These are phyloP conservation scores for Acromyrmex charruanus DNA, from an alignment of 1,140 invertebrate species.

Conservation along the genomic window DNA sequence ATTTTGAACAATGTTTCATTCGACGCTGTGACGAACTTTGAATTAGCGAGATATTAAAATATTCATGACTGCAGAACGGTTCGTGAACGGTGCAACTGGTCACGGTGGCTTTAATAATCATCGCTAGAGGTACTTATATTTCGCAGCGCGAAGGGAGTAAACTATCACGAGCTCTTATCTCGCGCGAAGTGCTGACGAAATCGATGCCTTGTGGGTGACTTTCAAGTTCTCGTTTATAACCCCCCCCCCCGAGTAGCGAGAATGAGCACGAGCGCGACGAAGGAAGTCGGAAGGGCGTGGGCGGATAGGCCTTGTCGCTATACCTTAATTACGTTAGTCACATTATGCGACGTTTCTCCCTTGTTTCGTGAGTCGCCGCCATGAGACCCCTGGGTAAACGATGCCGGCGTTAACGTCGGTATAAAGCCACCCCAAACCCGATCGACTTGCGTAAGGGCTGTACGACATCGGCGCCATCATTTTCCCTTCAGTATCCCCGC, in stretches of 20 bases:
- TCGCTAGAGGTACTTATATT: neutral
- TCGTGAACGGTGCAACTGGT: neutral
- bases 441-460: conserved; percentile 28
- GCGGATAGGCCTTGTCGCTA: conserved; percentile 47
- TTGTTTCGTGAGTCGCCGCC: conserved; percentile 68
- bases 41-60: neutral
- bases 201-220: conserved; percentile 42
- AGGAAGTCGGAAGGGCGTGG: conserved; percentile 36
- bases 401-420: conserved; percentile 69
- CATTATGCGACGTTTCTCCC: conserved; percentile 74
- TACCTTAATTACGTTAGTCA: conserved; percentile 73
- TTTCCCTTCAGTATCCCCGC: neutral
- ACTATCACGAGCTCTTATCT: conserved; percentile 37
- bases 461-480: conserved; percentile 31
- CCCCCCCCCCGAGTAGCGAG: neutral
- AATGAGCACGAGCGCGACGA: conserved; percentile 4
- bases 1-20: neutral
- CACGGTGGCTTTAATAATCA: neutral
- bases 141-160: neutral
- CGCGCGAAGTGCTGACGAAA: conserved; percentile 24
- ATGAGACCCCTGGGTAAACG: conserved; percentile 63
- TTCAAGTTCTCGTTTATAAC: conserved; percentile 48
- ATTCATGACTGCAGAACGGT: neutral
- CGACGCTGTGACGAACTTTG: neutral
- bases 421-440: conserved; percentile 63